A percentile compares a stretch with the other conserved stretches of the same genome.
These are phyloP conservation scores for Ceramica pisi DNA, from an alignment of 2,888 invertebrate genomes.

Conservation along the genomic window DNA sequence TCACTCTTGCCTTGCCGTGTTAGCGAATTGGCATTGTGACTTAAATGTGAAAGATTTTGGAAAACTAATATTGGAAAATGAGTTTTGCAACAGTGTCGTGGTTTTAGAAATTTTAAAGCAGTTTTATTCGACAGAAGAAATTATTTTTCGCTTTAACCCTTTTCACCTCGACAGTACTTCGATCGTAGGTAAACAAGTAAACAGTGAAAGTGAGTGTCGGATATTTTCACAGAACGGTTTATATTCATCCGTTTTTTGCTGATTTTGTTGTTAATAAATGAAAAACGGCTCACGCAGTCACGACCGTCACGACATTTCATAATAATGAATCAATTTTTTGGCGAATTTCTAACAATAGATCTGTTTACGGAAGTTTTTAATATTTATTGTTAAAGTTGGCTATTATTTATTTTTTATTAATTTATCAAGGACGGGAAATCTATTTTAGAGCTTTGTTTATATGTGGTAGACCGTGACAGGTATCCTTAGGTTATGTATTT, in stretches of 20 bases:
- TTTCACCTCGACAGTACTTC: slow-evolving; percentile 40
- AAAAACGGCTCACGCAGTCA: slow-evolving; percentile 27
- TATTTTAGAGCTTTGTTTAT: neutral
- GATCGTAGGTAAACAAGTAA: slow-evolving; percentile 39
- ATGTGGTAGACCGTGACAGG: neutral
- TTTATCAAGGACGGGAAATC: neutral
- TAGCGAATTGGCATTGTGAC: no score
- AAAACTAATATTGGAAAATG: no score
- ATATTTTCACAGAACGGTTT: slow-evolving; percentile 40
- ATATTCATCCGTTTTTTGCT: slow-evolving; percentile 48
- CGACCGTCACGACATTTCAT: slow-evolving; percentile 23
- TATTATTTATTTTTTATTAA: neutral
- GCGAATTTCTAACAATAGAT: neutral
- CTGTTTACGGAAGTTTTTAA: slow-evolving; percentile 16
- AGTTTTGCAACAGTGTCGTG: neutral
- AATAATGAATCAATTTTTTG: neutral
- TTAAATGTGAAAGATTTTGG: no score
- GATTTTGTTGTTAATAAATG: slow-evolving; percentile 32
- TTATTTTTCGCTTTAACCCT: neutral
- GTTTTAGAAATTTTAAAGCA: neutral
- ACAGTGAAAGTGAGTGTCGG: slow-evolving; percentile 53
- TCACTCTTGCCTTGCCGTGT: no score
- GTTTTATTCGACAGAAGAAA: neutral
- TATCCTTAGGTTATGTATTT: no score
- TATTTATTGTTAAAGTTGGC: no score